Evolutionary conservation across 2,113 vertebrate species (phyloP).

Genomic region (Ageneiosus marmoratus): DNA sequence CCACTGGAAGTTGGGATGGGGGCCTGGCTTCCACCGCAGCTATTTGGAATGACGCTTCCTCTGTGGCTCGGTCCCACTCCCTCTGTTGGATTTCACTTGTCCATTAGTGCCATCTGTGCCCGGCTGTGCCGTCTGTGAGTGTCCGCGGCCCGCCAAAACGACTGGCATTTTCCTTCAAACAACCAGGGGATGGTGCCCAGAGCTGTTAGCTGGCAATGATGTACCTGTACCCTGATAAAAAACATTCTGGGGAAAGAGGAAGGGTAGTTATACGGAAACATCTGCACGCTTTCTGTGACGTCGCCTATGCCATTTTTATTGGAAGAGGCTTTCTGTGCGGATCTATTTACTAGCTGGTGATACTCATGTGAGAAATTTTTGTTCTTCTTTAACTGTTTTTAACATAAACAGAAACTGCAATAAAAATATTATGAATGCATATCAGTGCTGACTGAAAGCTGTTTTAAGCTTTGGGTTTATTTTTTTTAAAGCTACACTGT

Average conservation of each 20-base stretch:
- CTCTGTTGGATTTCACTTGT: slow-evolving; percentile 97
- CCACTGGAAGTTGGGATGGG: slow-evolving; percentile 74
- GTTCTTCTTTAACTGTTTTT: neutral
- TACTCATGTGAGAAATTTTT: neutral
- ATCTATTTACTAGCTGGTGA: slow-evolving; percentile 16
- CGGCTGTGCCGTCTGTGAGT: slow-evolving; percentile 93
- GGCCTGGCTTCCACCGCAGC: slow-evolving; percentile 84
- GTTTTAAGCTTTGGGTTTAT: neutral
- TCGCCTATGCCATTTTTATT: slow-evolving; percentile 39
- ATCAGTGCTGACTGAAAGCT: neutral
- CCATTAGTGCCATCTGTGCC: slow-evolving; percentile 99
- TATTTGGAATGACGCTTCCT: slow-evolving; percentile 88
- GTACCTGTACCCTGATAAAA: slow-evolving; percentile 69
- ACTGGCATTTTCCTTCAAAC: slow-evolving; percentile 94
- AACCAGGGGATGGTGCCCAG: slow-evolving; percentile 74
- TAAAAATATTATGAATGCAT: neutral
- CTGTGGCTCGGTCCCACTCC: slow-evolving; percentile 84
- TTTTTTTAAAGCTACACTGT: neutral
- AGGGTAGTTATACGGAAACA: slow-evolving; percentile 65
- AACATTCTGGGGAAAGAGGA: slow-evolving; percentile 24
- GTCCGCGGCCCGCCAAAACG: slow-evolving; percentile 84
- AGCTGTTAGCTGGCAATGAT: slow-evolving; percentile 77
- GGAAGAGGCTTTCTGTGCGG: slow-evolving; percentile 16
- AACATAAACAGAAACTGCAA: neutral
- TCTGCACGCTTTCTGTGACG: slow-evolving; percentile 67